These are phyloP conservation scores for Ethmia dodecea DNA, from an alignment of 2,888 invertebrate genomes.

Conservation along the genomic window DNA sequence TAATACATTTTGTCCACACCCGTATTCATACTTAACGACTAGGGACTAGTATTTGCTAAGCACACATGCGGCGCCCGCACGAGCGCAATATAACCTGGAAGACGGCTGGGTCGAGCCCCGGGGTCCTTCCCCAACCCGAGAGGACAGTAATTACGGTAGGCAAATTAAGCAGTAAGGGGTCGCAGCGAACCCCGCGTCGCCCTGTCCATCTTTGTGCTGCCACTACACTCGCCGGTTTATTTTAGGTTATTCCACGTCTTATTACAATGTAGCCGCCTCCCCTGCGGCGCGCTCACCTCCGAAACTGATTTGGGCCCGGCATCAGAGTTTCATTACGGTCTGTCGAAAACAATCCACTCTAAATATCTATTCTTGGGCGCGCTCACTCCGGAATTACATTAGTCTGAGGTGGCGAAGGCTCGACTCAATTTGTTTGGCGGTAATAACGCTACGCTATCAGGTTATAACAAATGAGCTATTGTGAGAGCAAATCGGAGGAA, in stretches of 20 bases:
- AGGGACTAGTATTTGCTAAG: slow-evolving; percentile 72
- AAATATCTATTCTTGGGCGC: slow-evolving; percentile 77
- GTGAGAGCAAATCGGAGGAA: slow-evolving; percentile 67
- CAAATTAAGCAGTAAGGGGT: slow-evolving; percentile 78
- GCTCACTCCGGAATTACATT: slow-evolving; percentile 75
- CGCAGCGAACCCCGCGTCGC: slow-evolving; percentile 33
- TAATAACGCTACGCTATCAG: slow-evolving; percentile 74
- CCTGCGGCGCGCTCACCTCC: slow-evolving; percentile 74
- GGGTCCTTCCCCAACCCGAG: slow-evolving; percentile 69
- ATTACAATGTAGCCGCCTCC: slow-evolving; percentile 74
- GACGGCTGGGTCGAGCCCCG: slow-evolving; percentile 67
- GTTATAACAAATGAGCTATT: slow-evolving; percentile 77
- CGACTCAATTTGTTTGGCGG: slow-evolving; percentile 76
- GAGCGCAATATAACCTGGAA: slow-evolving; percentile 72
- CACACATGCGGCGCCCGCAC: slow-evolving; percentile 74
- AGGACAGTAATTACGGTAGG: slow-evolving; percentile 79
- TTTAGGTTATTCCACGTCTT: slow-evolving; percentile 74
- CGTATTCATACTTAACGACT: slow-evolving; percentile 76
- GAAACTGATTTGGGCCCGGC: slow-evolving; percentile 73
- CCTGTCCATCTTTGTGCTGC: slow-evolving; percentile 69
- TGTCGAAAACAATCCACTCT: slow-evolving; percentile 78
- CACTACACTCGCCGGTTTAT: slow-evolving; percentile 59
- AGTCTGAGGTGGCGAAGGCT: slow-evolving; percentile 78
- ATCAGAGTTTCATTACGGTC: slow-evolving; percentile 78
- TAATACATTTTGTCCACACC: slow-evolving; percentile 78